These are phyloP conservation scores for Melanotaenia trifasciata DNA, from an alignment of 2,797 vertebrate genomes.

Conservation along the genomic window DNA sequence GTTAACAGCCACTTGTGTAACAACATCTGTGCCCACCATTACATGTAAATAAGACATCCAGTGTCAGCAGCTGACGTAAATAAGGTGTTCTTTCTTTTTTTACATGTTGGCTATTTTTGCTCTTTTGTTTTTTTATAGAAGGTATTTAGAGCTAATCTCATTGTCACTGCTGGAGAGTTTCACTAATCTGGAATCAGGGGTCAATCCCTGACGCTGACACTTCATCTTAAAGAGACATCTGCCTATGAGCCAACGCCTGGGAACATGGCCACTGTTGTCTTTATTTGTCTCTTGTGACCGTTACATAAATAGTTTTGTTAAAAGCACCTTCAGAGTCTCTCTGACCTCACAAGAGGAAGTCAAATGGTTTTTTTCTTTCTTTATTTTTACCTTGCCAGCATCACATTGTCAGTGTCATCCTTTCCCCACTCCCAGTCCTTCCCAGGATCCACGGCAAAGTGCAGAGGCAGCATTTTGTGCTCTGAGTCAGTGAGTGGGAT, in stretches of 20 bases:
- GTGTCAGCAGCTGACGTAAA: constrained; percentile 19
- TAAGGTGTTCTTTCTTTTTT: constrained; percentile 18
- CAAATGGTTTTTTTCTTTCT: background rate
- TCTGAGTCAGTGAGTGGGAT: constrained; percentile 96
- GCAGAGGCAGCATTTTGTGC: constrained; percentile 95
- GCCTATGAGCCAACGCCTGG: background rate
- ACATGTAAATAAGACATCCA: constrained; percentile 14
- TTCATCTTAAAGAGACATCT: constrained; percentile 11
- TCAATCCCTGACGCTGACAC: constrained; percentile 56
- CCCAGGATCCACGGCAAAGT: constrained; percentile 96
- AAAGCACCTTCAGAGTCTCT: background rate
- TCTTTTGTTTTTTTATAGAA: constrained; percentile 65
- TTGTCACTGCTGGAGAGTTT: constrained; percentile 50
- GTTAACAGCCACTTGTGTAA: constrained; percentile 11
- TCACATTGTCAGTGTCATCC: constrained; percentile 92
- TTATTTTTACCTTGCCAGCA: constrained; percentile 87
- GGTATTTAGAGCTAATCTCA: constrained; percentile 75
- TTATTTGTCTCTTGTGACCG: background rate
- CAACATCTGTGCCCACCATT: background rate
- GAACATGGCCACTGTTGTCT: background rate
- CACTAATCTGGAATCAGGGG: constrained; percentile 72
- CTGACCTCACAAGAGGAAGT: background rate
- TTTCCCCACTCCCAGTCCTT: constrained; percentile 96
- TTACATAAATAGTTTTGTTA: background rate
- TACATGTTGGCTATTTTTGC: constrained; percentile 53